A percentile compares a stretch with the other conserved stretches of the same genome.
Evolutionary conservation across 2,113 vertebrate species (phyloP).

Genomic region (Xenopus borealis): DNA sequence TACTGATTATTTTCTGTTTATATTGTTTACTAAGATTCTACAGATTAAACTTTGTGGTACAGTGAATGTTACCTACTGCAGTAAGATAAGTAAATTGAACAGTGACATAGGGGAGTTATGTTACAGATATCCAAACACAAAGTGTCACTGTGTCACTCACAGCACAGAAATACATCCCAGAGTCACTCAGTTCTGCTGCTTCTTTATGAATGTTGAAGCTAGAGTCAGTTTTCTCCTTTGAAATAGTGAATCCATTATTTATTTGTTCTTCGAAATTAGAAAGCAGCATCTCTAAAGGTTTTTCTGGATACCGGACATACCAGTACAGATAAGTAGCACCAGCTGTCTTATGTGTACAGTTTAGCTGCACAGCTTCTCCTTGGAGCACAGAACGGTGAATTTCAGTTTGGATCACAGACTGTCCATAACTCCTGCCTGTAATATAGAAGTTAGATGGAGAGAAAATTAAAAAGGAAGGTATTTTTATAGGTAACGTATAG

Average conservation of each 20-base stretch:
- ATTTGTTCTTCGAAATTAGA: not conserved
- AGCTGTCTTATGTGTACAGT: not conserved
- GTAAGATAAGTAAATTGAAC: too few species aligned
- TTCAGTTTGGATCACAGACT: too few species aligned
- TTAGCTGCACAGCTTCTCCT: too few species aligned
- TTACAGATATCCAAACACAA: not conserved
- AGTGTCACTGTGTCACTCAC: constrained; percentile 23
- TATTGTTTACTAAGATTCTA: too few species aligned
- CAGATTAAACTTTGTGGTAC: too few species aligned
- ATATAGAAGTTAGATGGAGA: too few species aligned
- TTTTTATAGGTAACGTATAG: too few species aligned
- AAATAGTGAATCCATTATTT: constrained; percentile 4
- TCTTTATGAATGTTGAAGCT: not conserved
- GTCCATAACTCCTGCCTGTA: too few species aligned
- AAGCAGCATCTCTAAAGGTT: not conserved
- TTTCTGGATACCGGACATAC: constrained; percentile 13
- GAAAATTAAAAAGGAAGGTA: too few species aligned
- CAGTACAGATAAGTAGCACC: constrained; percentile 6
- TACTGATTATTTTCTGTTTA: too few species aligned
- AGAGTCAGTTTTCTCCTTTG: not conserved
- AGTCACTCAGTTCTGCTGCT: constrained; percentile 6
- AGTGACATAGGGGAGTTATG: not conserved
- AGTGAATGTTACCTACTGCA: too few species aligned
- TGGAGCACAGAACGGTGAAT: too few species aligned
- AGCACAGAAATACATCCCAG: constrained; percentile 22